Evolutionary conservation across 1,140 invertebrate species (phyloP).

Genomic region (Orius laevigatus): DNA sequence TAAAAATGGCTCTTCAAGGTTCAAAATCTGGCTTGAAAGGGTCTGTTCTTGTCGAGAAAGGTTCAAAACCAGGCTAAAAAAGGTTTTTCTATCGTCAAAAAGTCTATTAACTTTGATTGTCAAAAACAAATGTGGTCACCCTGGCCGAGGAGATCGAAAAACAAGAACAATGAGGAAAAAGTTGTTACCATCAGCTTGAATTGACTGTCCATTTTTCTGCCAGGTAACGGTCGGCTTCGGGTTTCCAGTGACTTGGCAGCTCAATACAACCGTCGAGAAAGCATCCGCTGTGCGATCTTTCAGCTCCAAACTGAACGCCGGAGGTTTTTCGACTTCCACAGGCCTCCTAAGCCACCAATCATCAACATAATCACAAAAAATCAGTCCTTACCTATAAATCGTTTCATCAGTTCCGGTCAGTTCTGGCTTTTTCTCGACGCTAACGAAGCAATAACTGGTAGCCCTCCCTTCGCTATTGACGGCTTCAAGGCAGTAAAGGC

Average conservation of each 20-base stretch:
- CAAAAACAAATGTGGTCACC: too few relatives aligned
- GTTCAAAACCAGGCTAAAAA: too few relatives aligned
- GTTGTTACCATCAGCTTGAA: constrained; percentile 4
- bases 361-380: neutral
- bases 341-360: neutral
- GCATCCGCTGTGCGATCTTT: constrained; percentile 1
- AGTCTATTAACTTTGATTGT: too few relatives aligned
- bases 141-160: too few relatives aligned
- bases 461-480: constrained; percentile 7
- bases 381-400: constrained; percentile 4
- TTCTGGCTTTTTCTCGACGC: constrained; percentile 3
- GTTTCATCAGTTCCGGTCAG: constrained; percentile 3
- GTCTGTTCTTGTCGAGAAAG: too few relatives aligned
- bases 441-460: constrained; percentile 7
- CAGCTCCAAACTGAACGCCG: neutral
- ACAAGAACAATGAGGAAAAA: too few relatives aligned
- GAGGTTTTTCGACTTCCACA: constrained; percentile 4
- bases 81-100: too few relatives aligned
- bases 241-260: constrained; percentile 6
- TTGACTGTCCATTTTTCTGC: neutral
- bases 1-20: too few relatives aligned
- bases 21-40: too few relatives aligned
- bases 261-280: neutral
- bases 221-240: constrained; percentile 1
- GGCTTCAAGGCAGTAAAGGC: constrained; percentile 8